Conservation (phyloP, 2,797 vertebrate species). For the Rhyacichthys aspro region DNA sequence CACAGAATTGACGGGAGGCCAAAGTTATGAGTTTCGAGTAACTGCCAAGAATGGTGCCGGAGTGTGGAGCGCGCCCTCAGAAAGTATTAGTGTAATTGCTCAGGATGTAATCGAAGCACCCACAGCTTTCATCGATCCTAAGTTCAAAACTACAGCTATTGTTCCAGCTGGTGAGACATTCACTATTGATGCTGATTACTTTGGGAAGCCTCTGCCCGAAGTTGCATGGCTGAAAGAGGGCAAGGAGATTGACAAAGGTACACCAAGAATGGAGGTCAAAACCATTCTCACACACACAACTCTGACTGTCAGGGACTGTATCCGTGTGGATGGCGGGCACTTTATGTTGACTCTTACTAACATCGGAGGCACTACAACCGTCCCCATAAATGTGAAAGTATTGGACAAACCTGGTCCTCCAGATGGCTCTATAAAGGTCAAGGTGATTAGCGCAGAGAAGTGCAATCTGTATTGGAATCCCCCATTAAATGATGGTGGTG, state of each 20-base stretch:
- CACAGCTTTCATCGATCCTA: constrained; percentile 88
- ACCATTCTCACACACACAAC: constrained; percentile 90
- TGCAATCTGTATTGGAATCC: constrained; percentile 91
- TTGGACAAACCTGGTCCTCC: constrained; percentile 94
- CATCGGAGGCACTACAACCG: constrained; percentile 89
- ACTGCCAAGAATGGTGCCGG: constrained; percentile 93
- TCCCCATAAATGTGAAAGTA: constrained; percentile 89
- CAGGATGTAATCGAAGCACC: constrained; percentile 91
- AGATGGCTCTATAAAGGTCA: constrained; percentile 87
- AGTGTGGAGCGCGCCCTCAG: constrained; percentile 89
- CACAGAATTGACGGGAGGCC: constrained; percentile 88
- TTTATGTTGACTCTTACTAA: constrained; percentile 89
- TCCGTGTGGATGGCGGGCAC: constrained; percentile 89
- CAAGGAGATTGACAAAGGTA: constrained; percentile 86
- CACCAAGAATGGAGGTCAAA: constrained; percentile 85
- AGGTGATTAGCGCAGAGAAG: constrained; percentile 91
- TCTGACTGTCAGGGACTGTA: constrained; percentile 80
- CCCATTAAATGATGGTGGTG: constrained; percentile 93
- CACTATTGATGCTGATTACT: constrained; percentile 91
- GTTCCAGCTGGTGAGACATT: constrained; percentile 92
- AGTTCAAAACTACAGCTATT: constrained; percentile 81
- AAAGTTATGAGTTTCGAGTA: constrained; percentile 90
- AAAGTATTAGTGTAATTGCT: constrained; percentile 85
- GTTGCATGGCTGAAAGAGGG: constrained; percentile 90
- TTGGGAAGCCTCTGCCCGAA: constrained; percentile 92